Evolutionary conservation across 2,888 invertebrate species (phyloP), one percentile per base, ranked within the genome.

Genomic region (Arge pagana): DNA sequence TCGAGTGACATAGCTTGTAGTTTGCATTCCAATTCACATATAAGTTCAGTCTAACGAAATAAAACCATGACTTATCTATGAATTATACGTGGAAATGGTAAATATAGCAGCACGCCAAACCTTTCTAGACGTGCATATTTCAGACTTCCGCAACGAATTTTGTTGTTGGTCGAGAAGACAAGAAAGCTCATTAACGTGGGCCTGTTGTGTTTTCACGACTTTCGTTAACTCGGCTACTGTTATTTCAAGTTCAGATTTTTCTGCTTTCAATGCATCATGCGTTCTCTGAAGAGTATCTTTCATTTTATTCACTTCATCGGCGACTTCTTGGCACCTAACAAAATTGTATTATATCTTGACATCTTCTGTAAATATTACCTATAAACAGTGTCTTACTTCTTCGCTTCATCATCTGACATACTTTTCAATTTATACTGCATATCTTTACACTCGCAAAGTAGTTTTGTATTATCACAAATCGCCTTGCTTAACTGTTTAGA

Each of bases 121-220:
- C 42, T 65, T 68, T 39, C 59, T 50, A 19, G 52, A 40, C 35
- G 66, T 41, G 31, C 56, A 55, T 15, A 54, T 54, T 28, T 63
- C 60, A 15, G 61, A 66, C 18, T 65, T 53, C 3, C 58, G 52
- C 18, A 66, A 48, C 3, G 49, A 39, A 10, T 54, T 45, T 42
- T 59, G 61, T 18, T 68, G 65, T 35, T 62, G 58, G 19, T 60
- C 54, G 36, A 63, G 66, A 24, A 63, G 50, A 30, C 55, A 36
- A 11, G 61, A 63, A 28, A 68, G 54, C 40, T 68, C 65, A 23
- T 49, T 53, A 56, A 67, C 62, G 24, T 61, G 58, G 45, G 61
- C 59, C 28, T 68, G 63, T 30, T 67, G 64, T 24, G 60, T 48
- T 43, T 62, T 63, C 13, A 61, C 54, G 16, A 64, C 54, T 36